Evolutionary conservation across 2,797 vertebrate genomes (phyloP), one percentile per base, ranked within the genome.

Genomic region (Lemur catta): DNA sequence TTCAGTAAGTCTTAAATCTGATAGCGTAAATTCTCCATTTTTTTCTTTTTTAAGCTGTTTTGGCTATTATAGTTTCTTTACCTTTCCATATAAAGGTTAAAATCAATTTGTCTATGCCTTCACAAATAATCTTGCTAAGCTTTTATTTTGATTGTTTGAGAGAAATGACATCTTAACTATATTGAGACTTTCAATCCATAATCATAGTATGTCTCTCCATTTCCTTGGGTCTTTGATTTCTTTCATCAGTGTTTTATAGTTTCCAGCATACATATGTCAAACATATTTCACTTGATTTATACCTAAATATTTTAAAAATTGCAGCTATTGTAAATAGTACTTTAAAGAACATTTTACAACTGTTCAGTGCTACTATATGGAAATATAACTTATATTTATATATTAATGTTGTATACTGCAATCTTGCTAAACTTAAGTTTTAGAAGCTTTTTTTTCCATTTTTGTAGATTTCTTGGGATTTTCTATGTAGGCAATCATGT

Each of bases 271-370:
- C 1, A 92, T 57, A 86, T 33, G 43, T 50, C 52, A 7, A 3
- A 94, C 2, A 33, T 85, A 67, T 52, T 94, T 84, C 86, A 75
- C 78, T 95, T 89, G 71, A 85, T 41, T 59, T 78, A 89, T 3
- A 76, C 22, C 22, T 50, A 95, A 79, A 30, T 35, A n/a, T 43
- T 92, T 59, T 78, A 55, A 28, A 76, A 65, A 67, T 57, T 90
- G 50, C 30, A 81, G n/a, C 33, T 81, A 84, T 50, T 28, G 1
- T 67, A 88, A 88, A 55, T 33, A 18, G 14, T 63, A 72, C 67
- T 89, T 91, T 57, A 35, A 93, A 67, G 92, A 50, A 75, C 59
- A 28, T 89, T 82, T 89, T 85, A 33, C 17, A 92, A 46, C 65
- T 92, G 11, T 61, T 79, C 41, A 63, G 14, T 84, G 1, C 2